Conservation (phyloP, 2,797 vertebrate genomes). For the Melanotaenia nigrans region DNA sequence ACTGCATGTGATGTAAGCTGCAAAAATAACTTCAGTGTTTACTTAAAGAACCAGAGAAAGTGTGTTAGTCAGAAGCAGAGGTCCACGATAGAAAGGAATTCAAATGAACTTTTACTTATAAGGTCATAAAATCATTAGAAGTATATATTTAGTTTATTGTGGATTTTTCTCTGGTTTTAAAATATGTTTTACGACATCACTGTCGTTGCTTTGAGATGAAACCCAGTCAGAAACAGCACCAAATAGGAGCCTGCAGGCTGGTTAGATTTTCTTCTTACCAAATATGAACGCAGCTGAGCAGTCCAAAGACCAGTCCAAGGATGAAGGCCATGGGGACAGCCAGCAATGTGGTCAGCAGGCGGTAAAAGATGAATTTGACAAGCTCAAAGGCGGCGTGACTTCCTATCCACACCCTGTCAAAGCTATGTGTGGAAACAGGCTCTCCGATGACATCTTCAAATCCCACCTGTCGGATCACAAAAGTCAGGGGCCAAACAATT, state of each 20-base stretch:
- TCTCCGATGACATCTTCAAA: slow-evolving; percentile 96
- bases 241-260: slow-evolving; percentile 12
- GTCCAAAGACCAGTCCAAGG: slow-evolving; percentile 87
- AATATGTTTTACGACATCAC: not conserved
- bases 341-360: slow-evolving; percentile 88
- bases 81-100: not conserved
- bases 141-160: not conserved
- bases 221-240: not conserved
- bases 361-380: slow-evolving; percentile 90
- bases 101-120: no score
- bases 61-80: not conserved
- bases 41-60: slow-evolving; percentile 14
- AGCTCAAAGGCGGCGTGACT: slow-evolving; percentile 93
- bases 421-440: slow-evolving; percentile 88
- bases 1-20: not conserved
- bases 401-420: slow-evolving; percentile 94
- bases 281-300: slow-evolving; percentile 93
- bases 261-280: slow-evolving; percentile 84
- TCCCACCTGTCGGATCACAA: slow-evolving; percentile 80
- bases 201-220: not conserved
- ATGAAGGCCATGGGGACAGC: slow-evolving; percentile 91
- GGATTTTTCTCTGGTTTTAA: not conserved
- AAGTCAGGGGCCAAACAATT: slow-evolving; percentile 1
- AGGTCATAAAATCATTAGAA: not conserved
- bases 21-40: slow-evolving; percentile 48